Evolutionary conservation across 2,113 vertebrate genomes (phyloP).

Genomic region (Spheniscus mendiculus): DNA sequence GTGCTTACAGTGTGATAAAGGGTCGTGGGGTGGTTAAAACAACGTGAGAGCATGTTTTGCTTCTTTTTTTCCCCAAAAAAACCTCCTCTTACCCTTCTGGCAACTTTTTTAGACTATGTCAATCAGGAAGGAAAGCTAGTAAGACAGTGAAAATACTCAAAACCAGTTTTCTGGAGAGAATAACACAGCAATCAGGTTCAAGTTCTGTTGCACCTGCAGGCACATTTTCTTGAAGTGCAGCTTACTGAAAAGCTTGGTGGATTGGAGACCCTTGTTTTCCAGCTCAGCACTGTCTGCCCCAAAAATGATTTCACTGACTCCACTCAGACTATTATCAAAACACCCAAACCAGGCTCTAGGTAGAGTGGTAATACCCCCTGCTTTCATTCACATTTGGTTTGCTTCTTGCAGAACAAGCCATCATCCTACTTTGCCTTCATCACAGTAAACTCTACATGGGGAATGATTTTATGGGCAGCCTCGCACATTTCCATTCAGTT

Average conservation of each 20-base stretch:
- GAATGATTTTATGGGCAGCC: neutral
- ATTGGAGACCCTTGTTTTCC: constrained; percentile 18
- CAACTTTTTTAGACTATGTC: neutral
- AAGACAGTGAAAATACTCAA: neutral
- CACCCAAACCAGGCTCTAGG: constrained; percentile 15
- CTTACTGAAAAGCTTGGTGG: constrained; percentile 47
- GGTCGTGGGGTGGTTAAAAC: neutral
- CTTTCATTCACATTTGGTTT: constrained; percentile 20
- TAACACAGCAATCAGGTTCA: constrained; percentile 19
- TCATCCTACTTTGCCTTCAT: neutral
- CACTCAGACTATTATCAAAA: constrained; percentile 47
- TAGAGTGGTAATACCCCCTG: constrained; percentile 36
- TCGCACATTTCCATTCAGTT: neutral
- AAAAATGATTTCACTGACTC: constrained; percentile 52
- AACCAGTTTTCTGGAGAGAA: constrained; percentile 32
- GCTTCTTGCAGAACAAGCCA: neutral
- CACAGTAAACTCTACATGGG: neutral
- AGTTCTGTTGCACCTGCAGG: constrained; percentile 35
- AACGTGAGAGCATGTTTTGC: neutral
- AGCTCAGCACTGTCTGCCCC: constrained; percentile 53
- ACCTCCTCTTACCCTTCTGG: neutral
- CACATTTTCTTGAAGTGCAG: constrained; percentile 23
- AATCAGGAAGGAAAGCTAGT: neutral
- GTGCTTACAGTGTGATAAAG: neutral
- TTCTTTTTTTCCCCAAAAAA: neutral